These are phyloP conservation scores for Rhyacichthys aspro DNA, from an alignment of 2,797 vertebrate species.

Conservation along the genomic window DNA sequence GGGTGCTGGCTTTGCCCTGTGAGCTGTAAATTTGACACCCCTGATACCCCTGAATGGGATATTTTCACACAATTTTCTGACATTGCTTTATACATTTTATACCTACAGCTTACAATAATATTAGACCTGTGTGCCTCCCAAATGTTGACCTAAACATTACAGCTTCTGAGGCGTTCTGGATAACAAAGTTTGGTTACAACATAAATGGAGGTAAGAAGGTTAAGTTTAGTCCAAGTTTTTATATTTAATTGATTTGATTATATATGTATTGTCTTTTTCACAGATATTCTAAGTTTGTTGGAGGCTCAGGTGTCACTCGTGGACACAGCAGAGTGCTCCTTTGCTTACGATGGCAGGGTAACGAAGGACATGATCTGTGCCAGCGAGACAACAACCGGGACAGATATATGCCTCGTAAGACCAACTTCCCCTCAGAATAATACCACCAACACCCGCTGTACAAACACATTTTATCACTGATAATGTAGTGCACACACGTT, in stretches of 20 bases:
- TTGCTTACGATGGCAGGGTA: constrained; percentile 71
- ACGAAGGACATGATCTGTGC: constrained; percentile 85
- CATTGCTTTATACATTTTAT: not conserved
- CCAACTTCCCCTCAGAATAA: not conserved
- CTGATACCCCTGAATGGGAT: no score
- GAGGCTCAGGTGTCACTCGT: constrained; percentile 74
- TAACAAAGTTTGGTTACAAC: constrained; percentile 69
- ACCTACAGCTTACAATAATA: constrained; percentile 24
- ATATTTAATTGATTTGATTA: no score
- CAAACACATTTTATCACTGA: not conserved
- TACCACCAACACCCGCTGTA: constrained; percentile 1
- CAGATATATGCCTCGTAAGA: constrained; percentile 81
- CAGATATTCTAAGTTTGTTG: constrained; percentile 57
- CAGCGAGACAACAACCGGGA: constrained; percentile 54
- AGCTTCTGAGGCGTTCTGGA: constrained; percentile 74
- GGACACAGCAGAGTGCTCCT: constrained; percentile 61
- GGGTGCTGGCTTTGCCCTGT: no score
- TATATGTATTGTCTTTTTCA: not conserved
- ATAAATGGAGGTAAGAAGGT: constrained; percentile 41
- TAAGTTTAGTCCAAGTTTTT: not conserved
- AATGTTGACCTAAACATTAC: constrained; percentile 79
- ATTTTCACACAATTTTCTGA: no score
- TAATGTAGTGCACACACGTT: not conserved
- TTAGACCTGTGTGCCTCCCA: constrained; percentile 85
- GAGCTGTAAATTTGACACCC: no score